Base-by-base conservation (phyloP, 2,797 vertebrate species). In the Emys orbicularis region DNA sequence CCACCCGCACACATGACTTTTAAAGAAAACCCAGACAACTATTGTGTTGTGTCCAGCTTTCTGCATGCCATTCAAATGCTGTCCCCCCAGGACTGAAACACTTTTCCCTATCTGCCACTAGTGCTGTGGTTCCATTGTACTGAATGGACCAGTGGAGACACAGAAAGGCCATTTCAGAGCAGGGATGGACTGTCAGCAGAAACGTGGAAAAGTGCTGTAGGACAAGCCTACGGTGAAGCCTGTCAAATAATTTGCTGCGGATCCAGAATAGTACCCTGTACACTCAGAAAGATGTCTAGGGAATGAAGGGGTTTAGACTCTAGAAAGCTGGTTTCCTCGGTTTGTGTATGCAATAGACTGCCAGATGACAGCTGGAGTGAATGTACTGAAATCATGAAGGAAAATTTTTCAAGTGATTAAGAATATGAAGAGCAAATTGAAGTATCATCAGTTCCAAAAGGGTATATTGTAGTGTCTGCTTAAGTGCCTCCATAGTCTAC, bases 91-190 rank as follows among this genome's bases (percentile, higher is more conserved):
- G 29, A 74, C 50, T 5, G 49, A 49, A 65, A 8, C 53, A 47
- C 52, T 23, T 82, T 41, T 12, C 15, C 41, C 29, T 49, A 59
- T 72, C 52, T 37, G 41, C 41, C 41, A 44, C 12, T 74, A 74
- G 72, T 15, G 37, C 79, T 90, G 47, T 27, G 1, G 19, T n/a
- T 21, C 13, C 53, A 2, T 21, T 3, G 21, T 47, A 2, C 1
- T 49, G 18, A 72, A 44, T 53, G 29, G 0, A 0, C 6, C 34
- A 82, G 13, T 1, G 29, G 65, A 44, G 79, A 52, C 1, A 12
- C 52, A 37, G 54, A 29, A 41, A 81, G 86, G 76, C 7, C 21
- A 53, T n/a, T 13, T 34, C 37, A 79, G 81, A 41, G 81, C 0
- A 6, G 34, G 9, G 41, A 31, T 34, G 59, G 59, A 61, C 59